Conservation (phyloP, 2,797 vertebrate genomes). For the Geotrypetes seraphini region DNA sequence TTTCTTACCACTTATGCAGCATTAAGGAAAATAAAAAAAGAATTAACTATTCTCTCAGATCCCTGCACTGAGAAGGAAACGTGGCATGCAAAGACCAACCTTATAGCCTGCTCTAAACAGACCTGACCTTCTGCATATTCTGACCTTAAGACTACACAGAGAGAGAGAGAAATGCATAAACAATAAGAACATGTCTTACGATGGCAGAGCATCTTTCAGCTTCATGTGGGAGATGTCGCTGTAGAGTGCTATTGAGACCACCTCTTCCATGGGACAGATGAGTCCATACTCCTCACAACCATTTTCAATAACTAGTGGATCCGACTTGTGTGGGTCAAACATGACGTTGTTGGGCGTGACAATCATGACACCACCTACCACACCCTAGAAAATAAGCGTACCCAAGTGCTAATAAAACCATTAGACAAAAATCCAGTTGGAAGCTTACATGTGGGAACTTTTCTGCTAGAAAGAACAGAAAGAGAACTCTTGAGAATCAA, state of each 20-base stretch:
- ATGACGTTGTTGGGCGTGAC: slow-evolving; percentile 98
- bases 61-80: neutral
- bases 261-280: slow-evolving; percentile 94
- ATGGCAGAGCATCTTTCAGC: slow-evolving; percentile 90
- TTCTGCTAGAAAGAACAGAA: too few relatives aligned
- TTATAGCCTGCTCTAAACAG: too few relatives aligned
- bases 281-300: slow-evolving; percentile 96
- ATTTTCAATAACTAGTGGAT: slow-evolving; percentile 93
- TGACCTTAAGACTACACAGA: too few relatives aligned
- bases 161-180: too few relatives aligned
- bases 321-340: slow-evolving; percentile 97
- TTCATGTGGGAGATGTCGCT: slow-evolving; percentile 95
- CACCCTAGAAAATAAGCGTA: slow-evolving; percentile 60
- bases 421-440: too few relatives aligned
- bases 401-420: too few relatives aligned
- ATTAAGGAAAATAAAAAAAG: too few relatives aligned
- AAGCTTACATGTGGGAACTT: too few relatives aligned
- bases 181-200: slow-evolving; percentile 84
- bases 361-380: slow-evolving; percentile 96
- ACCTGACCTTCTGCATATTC: too few relatives aligned
- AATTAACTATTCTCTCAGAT: neutral
- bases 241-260: slow-evolving; percentile 92
- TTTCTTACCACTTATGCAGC: too few relatives aligned
- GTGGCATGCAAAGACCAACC: slow-evolving; percentile 18
- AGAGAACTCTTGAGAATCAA: too few relatives aligned